Conservation (phyloP, 2,113 vertebrate species). For the Archilochus colubris region DNA sequence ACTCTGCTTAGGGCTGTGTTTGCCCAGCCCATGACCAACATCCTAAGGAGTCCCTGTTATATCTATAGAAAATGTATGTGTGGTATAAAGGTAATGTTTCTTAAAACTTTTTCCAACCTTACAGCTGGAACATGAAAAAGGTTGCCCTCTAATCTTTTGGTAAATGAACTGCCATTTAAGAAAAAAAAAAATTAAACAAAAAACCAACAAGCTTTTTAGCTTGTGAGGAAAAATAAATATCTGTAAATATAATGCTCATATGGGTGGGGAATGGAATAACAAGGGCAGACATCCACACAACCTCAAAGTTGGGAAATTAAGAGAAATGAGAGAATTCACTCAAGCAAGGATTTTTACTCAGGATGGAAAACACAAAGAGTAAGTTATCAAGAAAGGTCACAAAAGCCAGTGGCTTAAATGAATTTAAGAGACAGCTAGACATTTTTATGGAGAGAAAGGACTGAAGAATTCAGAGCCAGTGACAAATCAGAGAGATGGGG, state of each 20-base stretch:
- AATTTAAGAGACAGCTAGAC: slow-evolving; percentile 66
- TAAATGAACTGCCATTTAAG: neutral
- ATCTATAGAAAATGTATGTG: neutral
- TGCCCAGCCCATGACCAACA: neutral
- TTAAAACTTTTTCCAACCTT: neutral
- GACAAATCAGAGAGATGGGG: slow-evolving; percentile 68
- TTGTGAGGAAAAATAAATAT: neutral
- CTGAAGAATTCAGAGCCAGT: slow-evolving; percentile 58
- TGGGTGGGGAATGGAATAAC: neutral
- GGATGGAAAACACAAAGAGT: slow-evolving; percentile 41
- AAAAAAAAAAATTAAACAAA: neutral
- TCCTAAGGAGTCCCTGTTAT: neutral
- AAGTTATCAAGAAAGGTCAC: slow-evolving; percentile 67
- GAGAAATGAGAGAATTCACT: neutral
- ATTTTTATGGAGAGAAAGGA: slow-evolving; percentile 63
- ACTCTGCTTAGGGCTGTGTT: neutral
- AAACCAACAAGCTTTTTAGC: neutral
- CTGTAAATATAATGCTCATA: neutral
- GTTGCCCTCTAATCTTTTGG: neutral
- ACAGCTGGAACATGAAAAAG: neutral
- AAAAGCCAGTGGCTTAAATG: slow-evolving; percentile 63
- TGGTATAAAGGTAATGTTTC: neutral
- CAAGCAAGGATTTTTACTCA: slow-evolving; percentile 4
- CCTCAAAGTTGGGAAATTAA: slow-evolving; percentile 23
- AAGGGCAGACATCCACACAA: neutral